phyloP scores from a whole-genome alignment of 2,888 invertebrate genomes.

The Ligdia adustata region DNA sequence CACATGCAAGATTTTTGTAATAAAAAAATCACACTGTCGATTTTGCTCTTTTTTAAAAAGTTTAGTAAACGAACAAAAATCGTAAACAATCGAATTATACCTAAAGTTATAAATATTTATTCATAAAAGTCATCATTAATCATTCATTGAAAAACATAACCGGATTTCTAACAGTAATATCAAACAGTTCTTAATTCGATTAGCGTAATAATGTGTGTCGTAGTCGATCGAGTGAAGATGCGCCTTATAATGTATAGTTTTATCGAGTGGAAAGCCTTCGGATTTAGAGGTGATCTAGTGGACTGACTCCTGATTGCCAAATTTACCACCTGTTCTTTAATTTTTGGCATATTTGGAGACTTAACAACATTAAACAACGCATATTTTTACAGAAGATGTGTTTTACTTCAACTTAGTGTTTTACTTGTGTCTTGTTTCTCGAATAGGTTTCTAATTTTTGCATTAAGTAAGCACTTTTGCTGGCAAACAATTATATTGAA shows the following conservation, averaged over 20 bases:
- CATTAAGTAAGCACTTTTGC: too few species aligned
- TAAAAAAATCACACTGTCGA: too few species aligned
- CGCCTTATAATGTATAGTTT: constrained; percentile 9
- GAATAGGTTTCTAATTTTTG: too few species aligned
- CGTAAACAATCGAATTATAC: too few species aligned
- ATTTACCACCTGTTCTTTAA: constrained; percentile 9
- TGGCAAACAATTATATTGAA: too few species aligned
- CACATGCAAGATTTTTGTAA: too few species aligned
- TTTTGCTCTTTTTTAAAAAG: too few species aligned
- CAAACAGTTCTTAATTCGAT: constrained; percentile 2
- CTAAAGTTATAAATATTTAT: background rate
- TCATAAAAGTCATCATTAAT: background rate
- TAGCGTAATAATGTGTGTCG: constrained; percentile 11
- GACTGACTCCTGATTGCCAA: constrained; percentile 21
- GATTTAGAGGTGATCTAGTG: constrained; percentile 30
- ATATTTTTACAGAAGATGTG: too few species aligned
- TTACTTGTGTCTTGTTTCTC: too few species aligned
- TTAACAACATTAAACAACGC: too few species aligned
- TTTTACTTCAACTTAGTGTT: too few species aligned
- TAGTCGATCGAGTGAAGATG: constrained; percentile 15
- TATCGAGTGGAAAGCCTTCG: constrained; percentile 28
- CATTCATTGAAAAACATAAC: constrained; percentile 4
- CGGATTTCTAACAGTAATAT: constrained; percentile 7
- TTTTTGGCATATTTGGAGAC: constrained; percentile 3
- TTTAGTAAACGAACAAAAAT: too few species aligned